Evolutionary conservation across 2,113 vertebrate species (phyloP), one percentile per base, ranked within the genome.

Genomic region (Callionymus lyra): DNA sequence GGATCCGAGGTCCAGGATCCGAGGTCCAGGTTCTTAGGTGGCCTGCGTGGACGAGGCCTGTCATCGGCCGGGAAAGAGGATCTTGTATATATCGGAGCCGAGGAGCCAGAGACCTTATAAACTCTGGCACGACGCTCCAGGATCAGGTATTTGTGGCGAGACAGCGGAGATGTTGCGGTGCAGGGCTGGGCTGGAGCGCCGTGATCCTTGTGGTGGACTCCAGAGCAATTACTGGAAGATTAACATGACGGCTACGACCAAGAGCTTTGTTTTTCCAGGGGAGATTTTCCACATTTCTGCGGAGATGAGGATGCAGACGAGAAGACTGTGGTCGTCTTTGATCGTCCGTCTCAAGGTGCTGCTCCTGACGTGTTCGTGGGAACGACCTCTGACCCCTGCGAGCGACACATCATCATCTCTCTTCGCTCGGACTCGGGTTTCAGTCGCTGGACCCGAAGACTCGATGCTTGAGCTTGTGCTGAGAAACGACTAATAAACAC

Each of bases 61-160:
- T 66, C 69, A 79, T 70, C 76, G 56, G 76, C 80, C 80, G 80
- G 76, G 77, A 85, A 80, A 58, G 68, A 72, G 53, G 50, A 70
- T 63, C 39, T 65, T 47, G 44, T 47, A 71, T 72, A 63, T 72
- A 64, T 27, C 21, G 67, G 59, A 72, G 76, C 41, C 49, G 41
- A 60, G 64, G 66, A 77, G 64, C 53, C 37, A 59, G 55, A 42
- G 56, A 74, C 68, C 38, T 41, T 39, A 59, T 55, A 59, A 71
- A 51, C 57, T 40, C 63, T 70, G 66, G 70, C 67, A 70, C 58
- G 54, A 52, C 50, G 35, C 13, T 65, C 46, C 63, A 47, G 55
- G 52, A 70, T 65, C 63, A 69, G 72, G 70, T 68, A 63, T 53
- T 67, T 76, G 82, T 59, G 79, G 82, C 12, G 47, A 84, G 80